These are phyloP conservation scores for Aspidiotus rigidus DNA, from an alignment of 2,888 invertebrate species.

Conservation along the genomic window DNA sequence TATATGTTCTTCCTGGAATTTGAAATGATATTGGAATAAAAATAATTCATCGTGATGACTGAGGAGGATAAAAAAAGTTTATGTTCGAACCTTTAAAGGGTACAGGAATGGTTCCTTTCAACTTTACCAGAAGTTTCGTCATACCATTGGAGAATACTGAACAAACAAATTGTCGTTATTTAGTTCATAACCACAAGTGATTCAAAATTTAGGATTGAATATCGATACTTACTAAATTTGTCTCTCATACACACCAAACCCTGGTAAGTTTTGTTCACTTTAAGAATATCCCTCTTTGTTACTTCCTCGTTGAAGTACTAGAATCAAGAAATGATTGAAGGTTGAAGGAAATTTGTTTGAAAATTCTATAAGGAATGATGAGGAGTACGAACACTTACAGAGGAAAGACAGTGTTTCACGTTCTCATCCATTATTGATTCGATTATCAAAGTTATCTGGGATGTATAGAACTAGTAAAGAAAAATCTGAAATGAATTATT, in stretches of 20 bases:
- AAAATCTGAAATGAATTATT: no score
- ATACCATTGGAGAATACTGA: slow-evolving; percentile 37
- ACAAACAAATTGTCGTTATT: neutral
- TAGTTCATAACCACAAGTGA: neutral
- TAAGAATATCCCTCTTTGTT: slow-evolving; percentile 58
- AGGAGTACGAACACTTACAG: slow-evolving; percentile 14
- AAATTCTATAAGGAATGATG: slow-evolving; percentile 32
- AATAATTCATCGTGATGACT: neutral
- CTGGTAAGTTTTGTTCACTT: slow-evolving; percentile 55
- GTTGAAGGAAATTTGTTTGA: no score
- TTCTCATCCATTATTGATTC: neutral
- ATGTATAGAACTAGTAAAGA: no score
- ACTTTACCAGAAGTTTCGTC: slow-evolving; percentile 61
- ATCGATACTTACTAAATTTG: slow-evolving; percentile 54
- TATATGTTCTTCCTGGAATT: slow-evolving; percentile 63
- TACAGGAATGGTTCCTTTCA: slow-evolving; percentile 89
- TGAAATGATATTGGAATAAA: slow-evolving; percentile 6
- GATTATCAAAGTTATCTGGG: no score
- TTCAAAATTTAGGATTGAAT: slow-evolving; percentile 12
- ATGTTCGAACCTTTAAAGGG: slow-evolving; percentile 62
- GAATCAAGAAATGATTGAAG: slow-evolving; percentile 38
- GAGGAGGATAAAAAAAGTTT: neutral
- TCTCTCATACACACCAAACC: slow-evolving; percentile 57
- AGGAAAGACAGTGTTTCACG: slow-evolving; percentile 8
- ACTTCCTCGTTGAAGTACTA: slow-evolving; percentile 62